These are phyloP conservation scores for Formicarius rufipectus DNA, from an alignment of 2,113 vertebrate species.

Conservation along the genomic window DNA sequence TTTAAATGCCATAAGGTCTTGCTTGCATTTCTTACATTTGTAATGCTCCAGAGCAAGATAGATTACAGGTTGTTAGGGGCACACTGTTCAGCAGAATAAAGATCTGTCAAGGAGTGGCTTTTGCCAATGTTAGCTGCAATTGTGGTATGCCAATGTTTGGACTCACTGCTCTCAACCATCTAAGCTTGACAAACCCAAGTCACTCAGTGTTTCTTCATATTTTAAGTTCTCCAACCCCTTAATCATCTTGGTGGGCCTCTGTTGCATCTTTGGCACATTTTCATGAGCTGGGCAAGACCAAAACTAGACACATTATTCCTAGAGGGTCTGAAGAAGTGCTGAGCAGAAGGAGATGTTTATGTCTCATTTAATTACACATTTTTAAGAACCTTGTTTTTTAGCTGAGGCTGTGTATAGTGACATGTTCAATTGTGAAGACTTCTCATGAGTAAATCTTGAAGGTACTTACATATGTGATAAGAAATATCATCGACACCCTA, in stretches of 20 bases:
- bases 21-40: not conserved
- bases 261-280: not conserved
- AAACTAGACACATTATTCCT: not conserved
- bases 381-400: not conserved
- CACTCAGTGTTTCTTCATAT: rapidly evolving
- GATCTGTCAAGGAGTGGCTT: not conserved
- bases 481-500: not conserved
- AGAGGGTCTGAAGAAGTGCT: not conserved
- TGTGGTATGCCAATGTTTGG: not conserved
- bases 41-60: not conserved
- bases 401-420: not conserved
- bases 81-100: not conserved
- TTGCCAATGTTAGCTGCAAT: not conserved
- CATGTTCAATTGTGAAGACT: not conserved
- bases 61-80: not conserved
- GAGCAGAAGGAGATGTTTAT: not conserved
- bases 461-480: not conserved
- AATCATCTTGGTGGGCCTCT: not conserved
- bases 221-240: not conserved
- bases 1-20: not conserved
- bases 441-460: not conserved
- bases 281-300: not conserved
- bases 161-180: not conserved
- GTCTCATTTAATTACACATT: not conserved
- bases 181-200: not conserved